These are phyloP conservation scores for Lutraria rhynchaena DNA, from an alignment of 1,140 invertebrate species.

Conservation along the genomic window DNA sequence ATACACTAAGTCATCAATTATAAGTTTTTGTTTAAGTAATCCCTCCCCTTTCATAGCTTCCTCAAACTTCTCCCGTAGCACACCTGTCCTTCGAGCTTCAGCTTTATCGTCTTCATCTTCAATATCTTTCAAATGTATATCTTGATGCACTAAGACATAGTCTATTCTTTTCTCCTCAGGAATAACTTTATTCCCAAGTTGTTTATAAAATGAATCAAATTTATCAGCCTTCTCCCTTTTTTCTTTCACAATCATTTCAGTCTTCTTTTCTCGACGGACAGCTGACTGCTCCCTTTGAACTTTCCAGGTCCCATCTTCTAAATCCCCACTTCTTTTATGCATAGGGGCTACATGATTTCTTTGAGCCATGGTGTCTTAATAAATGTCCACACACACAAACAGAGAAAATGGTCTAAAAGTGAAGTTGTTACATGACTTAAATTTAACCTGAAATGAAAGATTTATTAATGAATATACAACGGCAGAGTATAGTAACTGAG, in stretches of 20 bases:
- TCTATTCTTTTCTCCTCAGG: constrained; percentile 74
- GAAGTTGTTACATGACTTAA: not conserved
- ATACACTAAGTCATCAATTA: constrained; percentile 74
- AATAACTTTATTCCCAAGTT: constrained; percentile 31
- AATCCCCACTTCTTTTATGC: not conserved
- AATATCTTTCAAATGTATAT: constrained; percentile 37
- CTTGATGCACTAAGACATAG: constrained; percentile 71
- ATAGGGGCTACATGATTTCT: constrained; percentile 20
- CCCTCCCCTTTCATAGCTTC: constrained; percentile 55
- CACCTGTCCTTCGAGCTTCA: constrained; percentile 39
- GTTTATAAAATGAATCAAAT: constrained; percentile 54
- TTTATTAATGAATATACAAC: not conserved
- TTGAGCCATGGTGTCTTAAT: not conserved
- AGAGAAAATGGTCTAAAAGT: not conserved
- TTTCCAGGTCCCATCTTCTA: constrained; percentile 21
- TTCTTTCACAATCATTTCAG: constrained; percentile 12
- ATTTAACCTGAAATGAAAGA: not conserved
- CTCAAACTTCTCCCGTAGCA: constrained; percentile 58
- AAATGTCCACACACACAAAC: not conserved
- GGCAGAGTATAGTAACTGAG: too few relatives aligned
- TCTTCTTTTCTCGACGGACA: not conserved
- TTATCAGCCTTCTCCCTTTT: constrained; percentile 34
- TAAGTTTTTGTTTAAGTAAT: constrained; percentile 59
- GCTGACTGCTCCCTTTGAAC: not conserved
- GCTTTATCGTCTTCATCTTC: constrained; percentile 32